Evolutionary conservation across 2,888 invertebrate species (phyloP).

Genomic region (Tenthredo scrophulariae): DNA sequence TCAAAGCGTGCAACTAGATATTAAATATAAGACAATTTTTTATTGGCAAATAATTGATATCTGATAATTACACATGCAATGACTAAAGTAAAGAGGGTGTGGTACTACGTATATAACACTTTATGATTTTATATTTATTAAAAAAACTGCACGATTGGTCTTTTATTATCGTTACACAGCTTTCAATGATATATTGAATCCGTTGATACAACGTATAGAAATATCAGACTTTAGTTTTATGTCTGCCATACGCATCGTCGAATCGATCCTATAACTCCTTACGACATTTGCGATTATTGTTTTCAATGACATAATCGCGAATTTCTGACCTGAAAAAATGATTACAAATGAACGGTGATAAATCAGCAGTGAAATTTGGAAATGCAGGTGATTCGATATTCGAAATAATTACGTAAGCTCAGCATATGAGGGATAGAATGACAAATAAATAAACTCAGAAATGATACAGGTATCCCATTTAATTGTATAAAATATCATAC

Average conservation of each 20-base stretch:
- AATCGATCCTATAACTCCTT: conserved; percentile 23
- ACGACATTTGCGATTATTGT: conserved; percentile 16
- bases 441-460: not conserved
- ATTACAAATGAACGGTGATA: not conserved
- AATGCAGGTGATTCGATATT: not conserved
- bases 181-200: conserved; percentile 60
- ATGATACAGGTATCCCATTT: not conserved
- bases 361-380: not conserved
- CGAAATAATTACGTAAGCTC: not conserved
- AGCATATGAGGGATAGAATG: not conserved
- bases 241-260: conserved; percentile 51
- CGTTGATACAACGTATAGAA: conserved; percentile 61
- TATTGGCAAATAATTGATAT: not conserved
- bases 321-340: not conserved
- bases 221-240: conserved; percentile 59
- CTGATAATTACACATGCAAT: not conserved
- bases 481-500: not conserved
- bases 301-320: conserved; percentile 27
- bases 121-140: not conserved
- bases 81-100: not conserved
- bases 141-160: not conserved
- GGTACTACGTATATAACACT: not conserved
- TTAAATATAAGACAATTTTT: not conserved
- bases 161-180: not conserved
- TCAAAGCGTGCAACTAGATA: not conserved